Conservation (phyloP, 1,140 invertebrate species). For the Bradynema listronoti region DNA sequence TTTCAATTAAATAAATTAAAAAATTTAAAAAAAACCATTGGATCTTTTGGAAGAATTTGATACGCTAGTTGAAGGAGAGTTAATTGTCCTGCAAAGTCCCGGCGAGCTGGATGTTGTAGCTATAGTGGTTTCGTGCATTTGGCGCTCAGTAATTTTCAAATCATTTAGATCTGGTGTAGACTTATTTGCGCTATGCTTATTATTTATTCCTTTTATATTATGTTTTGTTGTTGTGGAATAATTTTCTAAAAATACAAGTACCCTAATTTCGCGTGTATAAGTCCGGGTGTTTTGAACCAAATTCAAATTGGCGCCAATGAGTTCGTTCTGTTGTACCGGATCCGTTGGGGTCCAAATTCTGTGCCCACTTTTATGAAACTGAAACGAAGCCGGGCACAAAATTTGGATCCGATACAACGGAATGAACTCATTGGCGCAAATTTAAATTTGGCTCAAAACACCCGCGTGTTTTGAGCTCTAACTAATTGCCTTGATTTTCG, state of each 20-base stretch:
- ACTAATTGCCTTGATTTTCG: background rate
- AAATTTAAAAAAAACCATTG: too few species aligned
- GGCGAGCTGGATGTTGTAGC: conserved; percentile 2
- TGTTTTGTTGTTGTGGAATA: background rate
- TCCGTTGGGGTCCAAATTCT: background rate
- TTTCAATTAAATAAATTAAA: too few species aligned
- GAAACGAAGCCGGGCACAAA: background rate
- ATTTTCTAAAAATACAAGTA: background rate
- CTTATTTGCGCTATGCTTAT: conserved; percentile 1
- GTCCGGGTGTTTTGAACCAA: background rate
- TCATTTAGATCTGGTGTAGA: conserved; percentile 10
- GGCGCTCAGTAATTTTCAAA: background rate
- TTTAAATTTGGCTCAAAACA: background rate
- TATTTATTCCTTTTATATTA: background rate
- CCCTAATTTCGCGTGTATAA: background rate
- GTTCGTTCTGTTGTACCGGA: background rate
- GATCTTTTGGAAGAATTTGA: too few species aligned
- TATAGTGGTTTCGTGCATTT: too few species aligned
- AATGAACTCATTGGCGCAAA: too few species aligned
- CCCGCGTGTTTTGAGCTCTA: background rate
- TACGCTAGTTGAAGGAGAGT: too few species aligned
- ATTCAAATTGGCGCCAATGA: background rate
- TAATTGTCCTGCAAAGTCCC: too few species aligned
- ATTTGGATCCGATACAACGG: too few species aligned
- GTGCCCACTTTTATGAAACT: background rate